phyloP scores from a whole-genome alignment of 2,797 vertebrate species.

The Amniataba percoides region DNA sequence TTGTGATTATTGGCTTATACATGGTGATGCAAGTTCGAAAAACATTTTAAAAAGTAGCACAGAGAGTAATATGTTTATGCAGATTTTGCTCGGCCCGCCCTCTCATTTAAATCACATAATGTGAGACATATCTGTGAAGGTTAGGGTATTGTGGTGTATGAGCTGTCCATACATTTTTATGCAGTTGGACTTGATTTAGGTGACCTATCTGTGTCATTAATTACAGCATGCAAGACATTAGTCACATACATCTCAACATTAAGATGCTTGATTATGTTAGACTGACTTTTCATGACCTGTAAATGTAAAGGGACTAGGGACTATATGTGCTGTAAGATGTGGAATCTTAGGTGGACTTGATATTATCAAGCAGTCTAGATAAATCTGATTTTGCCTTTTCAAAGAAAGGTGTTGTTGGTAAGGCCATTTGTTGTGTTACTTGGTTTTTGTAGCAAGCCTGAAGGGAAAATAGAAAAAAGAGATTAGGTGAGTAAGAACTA shows the following conservation, averaged over 20 bases:
- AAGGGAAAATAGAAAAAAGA: background rate
- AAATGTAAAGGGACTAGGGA: background rate
- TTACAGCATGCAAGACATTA: slow-evolving; percentile 22
- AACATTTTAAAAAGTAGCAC: slow-evolving; percentile 50
- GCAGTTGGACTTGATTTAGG: slow-evolving; percentile 6
- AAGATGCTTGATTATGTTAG: background rate
- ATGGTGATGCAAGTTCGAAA: slow-evolving; percentile 71
- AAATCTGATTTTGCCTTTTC: background rate
- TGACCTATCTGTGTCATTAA: slow-evolving; percentile 10
- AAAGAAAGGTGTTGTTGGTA: slow-evolving; percentile 2
- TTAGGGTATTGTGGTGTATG: background rate
- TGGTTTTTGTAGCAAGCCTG: slow-evolving; percentile 26
- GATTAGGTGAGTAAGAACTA: background rate
- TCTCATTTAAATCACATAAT: slow-evolving; percentile 24
- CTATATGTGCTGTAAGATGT: slow-evolving; percentile 1
- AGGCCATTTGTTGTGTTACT: slow-evolving; percentile 10
- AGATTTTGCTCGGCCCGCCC: slow-evolving; percentile 18
- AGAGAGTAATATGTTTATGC: slow-evolving; percentile 42
- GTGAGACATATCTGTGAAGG: slow-evolving; percentile 30
- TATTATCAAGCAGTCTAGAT: background rate
- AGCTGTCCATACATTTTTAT: slow-evolving; percentile 19
- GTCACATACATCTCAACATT: slow-evolving; percentile 5
- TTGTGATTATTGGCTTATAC: slow-evolving; percentile 63
- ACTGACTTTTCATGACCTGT: background rate
- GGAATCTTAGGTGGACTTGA: background rate